Evolutionary conservation across 2,113 vertebrate species (phyloP).

Genomic region (Zonotrichia leucophrys): DNA sequence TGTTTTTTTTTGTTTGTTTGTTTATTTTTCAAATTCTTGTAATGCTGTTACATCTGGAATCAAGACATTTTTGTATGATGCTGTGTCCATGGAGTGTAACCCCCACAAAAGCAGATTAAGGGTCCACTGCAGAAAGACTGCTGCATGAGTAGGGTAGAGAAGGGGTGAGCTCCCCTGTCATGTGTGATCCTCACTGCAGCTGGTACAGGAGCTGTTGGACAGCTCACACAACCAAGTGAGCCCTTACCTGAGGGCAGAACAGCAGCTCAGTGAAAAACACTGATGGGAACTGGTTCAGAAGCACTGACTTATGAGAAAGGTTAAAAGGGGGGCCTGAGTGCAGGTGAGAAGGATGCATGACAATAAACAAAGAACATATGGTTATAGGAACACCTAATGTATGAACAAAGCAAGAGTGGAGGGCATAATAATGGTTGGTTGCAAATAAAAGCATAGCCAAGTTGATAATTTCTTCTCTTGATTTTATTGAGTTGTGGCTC

Average conservation of each 20-base stretch:
- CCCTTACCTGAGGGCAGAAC: background rate
- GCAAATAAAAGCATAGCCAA: background rate
- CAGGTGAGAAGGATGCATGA: rapidly evolving
- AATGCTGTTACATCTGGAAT: background rate
- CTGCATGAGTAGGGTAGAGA: background rate
- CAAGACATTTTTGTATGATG: rapidly evolving
- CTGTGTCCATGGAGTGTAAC: background rate
- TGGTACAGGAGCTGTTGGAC: background rate
- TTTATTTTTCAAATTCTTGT: background rate
- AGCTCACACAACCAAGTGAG: background rate
- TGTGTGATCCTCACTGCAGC: background rate
- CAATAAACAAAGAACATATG: background rate
- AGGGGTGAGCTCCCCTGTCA: background rate
- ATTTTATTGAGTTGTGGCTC: background rate
- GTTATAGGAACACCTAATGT: background rate
- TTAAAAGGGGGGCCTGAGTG: background rate
- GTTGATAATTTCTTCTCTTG: background rate
- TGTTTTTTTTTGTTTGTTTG: too few relatives aligned
- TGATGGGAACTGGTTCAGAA: background rate
- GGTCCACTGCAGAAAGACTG: background rate
- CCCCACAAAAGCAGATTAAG: background rate
- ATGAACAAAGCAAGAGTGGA: background rate
- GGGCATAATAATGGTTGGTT: background rate
- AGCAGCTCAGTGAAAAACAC: background rate
- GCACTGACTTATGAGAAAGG: background rate